A percentile compares a stretch with the other conserved stretches of the same genome.
Evolutionary conservation across 2,797 vertebrate genomes (phyloP).

Genomic region (Nannoperca obscura): DNA sequence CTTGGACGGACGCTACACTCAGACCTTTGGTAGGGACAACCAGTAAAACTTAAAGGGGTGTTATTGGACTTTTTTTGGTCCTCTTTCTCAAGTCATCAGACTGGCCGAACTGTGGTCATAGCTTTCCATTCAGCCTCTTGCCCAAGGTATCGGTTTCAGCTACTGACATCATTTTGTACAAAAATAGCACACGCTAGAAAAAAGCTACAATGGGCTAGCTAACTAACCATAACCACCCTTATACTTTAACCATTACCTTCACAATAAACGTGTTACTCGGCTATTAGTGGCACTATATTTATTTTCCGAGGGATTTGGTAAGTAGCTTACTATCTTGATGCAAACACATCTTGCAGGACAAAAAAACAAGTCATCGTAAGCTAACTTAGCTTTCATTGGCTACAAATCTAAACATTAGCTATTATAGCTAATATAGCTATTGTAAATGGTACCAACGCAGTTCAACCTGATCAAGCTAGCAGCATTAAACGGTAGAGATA

Average conservation of each 20-base stretch:
- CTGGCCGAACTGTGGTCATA: not conserved
- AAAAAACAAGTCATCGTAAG: constrained; percentile 30
- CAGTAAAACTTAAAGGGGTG: not conserved
- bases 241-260: not conserved
- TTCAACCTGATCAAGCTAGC: constrained; percentile 29
- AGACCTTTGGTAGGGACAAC: not conserved
- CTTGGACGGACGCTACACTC: not conserved
- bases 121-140: not conserved
- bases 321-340: not conserved
- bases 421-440: too few species aligned
- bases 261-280: not conserved
- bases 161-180: not conserved
- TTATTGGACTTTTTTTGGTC: constrained; percentile 10
- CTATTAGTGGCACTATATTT: too few species aligned
- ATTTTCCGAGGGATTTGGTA: not conserved
- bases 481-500: constrained; percentile 20
- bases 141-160: not conserved
- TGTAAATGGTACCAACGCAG: not conserved
- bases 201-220: constrained; percentile 40
- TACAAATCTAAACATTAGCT: constrained; percentile 49
- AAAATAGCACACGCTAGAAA: not conserved
- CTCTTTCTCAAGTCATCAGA: not conserved
- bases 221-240: not conserved
- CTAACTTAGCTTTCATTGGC: constrained; percentile 48
- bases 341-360: not conserved